phyloP scores from a whole-genome alignment of 2,888 invertebrate species.

The Prionchulus punctatus region DNA sequence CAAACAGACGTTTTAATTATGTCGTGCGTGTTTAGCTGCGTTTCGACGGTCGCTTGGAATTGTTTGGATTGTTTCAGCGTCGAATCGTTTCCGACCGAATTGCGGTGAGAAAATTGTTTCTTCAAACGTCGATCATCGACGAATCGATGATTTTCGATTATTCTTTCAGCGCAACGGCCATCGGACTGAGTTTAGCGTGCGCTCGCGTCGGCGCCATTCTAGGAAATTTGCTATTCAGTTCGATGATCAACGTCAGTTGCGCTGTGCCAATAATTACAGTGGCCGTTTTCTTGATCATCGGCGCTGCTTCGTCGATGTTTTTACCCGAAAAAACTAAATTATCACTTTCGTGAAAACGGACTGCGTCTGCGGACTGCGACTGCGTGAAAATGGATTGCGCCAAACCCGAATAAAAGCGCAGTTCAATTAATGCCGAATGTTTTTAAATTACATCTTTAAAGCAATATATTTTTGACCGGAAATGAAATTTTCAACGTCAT shows the following conservation, averaged over 20 bases:
- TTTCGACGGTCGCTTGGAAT: constrained; percentile 34
- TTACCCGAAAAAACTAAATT: neutral
- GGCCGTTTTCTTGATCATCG: constrained; percentile 25
- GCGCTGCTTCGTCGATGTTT: constrained; percentile 15
- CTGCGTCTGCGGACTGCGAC: too few relatives aligned
- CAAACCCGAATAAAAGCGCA: too few relatives aligned
- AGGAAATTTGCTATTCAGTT: constrained; percentile 31
- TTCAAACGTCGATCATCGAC: constrained; percentile 28
- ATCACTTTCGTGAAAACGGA: too few relatives aligned
- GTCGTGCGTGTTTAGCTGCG: constrained; percentile 33
- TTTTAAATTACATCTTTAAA: too few relatives aligned
- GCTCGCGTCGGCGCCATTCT: constrained; percentile 30
- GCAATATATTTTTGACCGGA: too few relatives aligned
- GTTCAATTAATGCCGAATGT: too few relatives aligned
- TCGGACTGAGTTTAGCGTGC: constrained; percentile 26
- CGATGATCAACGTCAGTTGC: constrained; percentile 30
- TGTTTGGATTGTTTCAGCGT: constrained; percentile 30
- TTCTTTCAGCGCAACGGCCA: constrained; percentile 2
- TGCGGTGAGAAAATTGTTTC: constrained; percentile 31
- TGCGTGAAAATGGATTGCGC: too few relatives aligned
- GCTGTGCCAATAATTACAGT: constrained; percentile 33
- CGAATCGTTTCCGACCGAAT: constrained; percentile 32
- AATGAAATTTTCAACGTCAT: too few relatives aligned
- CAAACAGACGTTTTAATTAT: too few relatives aligned
- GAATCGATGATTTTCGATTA: constrained; percentile 12